Evolutionary conservation across 2,113 vertebrate genomes (phyloP), one percentile per base, ranked within the genome.

Genomic region (Phylloscopus trochilus): DNA sequence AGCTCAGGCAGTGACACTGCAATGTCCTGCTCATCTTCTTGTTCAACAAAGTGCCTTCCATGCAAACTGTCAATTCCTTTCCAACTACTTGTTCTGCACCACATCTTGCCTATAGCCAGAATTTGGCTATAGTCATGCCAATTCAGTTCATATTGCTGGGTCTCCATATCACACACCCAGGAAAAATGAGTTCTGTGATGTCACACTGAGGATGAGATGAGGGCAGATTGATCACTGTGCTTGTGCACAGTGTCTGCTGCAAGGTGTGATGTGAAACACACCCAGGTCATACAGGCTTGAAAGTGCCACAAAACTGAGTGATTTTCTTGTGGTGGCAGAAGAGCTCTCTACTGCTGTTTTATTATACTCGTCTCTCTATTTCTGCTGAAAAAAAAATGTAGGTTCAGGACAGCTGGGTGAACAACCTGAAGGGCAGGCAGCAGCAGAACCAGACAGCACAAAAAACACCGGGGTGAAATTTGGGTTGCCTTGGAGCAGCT

Each of bases 391-490:
- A 31, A 41, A 21, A 67, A 85, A 27, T 2, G 2, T 22, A 79
- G 10, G 11, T 60, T 83, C 18, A n/a, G 49, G 77, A 33, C 18
- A 58, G 9, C 14, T 67, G 41, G 76, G 19, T 18, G 41, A 90
- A 43, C 15, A 62, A 53, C 11, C 14, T 28, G 27, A 49, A 77
- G 43, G 33, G 56, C 11, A 62, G n/a, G 13, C 27, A 90, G 35
- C 53, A 68, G 21, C 44, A 73, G 70, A 79, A 69, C 18, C 26
- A 92, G 46, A 11, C 28, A 56, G n/a, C 17, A 47, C 26, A 70
- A 59, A 35, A 10, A 67, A 60, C 0, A 0, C 13, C 0, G 0
- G 4, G 4, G 10, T 41, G 58, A 77, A 62, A 31, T 6, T n/a
- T 10, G 1, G 2, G 14, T 35, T 39, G 24, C 9, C 26, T 35